These are phyloP conservation scores for Neogobius melanostomus DNA, from an alignment of 2,113 vertebrate species.

Conservation along the genomic window DNA sequence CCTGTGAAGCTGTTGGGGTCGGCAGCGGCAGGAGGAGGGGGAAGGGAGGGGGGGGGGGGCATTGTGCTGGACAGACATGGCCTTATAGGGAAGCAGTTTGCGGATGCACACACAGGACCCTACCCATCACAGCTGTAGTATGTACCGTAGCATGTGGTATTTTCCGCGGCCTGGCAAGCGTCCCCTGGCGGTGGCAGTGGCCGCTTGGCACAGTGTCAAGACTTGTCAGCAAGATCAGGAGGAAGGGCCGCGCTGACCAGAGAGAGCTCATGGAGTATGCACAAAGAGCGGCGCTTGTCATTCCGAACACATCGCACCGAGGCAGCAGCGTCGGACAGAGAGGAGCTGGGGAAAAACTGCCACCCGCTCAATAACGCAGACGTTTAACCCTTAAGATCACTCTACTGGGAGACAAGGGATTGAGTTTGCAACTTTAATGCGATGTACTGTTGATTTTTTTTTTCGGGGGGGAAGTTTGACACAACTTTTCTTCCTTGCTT, in stretches of 20 bases:
- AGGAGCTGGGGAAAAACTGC: neutral
- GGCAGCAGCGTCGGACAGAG: neutral
- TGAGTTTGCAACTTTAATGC: neutral
- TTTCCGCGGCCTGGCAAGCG: conserved; percentile 75
- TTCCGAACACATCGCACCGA: neutral
- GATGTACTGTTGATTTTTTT: neutral
- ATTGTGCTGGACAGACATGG: conserved; percentile 77
- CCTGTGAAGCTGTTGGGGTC: conserved; percentile 38
- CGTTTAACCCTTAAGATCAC: conserved; percentile 19
- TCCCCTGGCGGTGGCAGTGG: conserved; percentile 58
- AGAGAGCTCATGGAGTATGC: conserved; percentile 14
- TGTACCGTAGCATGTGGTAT: conserved; percentile 78
- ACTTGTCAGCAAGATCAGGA: conserved; percentile 50
- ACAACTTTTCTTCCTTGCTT: neutral
- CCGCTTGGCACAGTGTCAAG: conserved; percentile 56
- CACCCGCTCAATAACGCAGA: neutral
- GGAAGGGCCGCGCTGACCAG: conserved; percentile 21
- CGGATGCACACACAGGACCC: conserved; percentile 70
- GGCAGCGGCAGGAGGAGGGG: conserved; percentile 15
- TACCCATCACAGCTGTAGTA: conserved; percentile 70
- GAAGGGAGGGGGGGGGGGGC: conserved; percentile 38
- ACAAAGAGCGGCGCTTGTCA: conserved; percentile 11
- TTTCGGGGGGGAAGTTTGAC: neutral
- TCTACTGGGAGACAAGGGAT: conserved; percentile 20
- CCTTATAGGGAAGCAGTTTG: conserved; percentile 85